Evolutionary conservation across 2,888 invertebrate genomes (phyloP).

Genomic region (Sepioteuthis lessoniana): DNA sequence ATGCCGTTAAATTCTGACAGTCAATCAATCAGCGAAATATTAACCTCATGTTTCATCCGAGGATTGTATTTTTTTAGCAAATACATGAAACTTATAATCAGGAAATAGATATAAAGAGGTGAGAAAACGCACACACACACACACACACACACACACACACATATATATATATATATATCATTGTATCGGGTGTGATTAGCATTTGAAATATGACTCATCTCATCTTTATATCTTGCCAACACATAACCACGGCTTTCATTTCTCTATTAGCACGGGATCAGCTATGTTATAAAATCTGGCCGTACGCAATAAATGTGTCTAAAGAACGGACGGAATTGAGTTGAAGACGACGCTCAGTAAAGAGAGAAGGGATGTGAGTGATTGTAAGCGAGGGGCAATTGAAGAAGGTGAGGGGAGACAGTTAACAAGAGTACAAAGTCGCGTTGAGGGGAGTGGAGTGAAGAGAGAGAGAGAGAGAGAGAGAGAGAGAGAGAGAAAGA

Average conservation of each 20-base stretch:
- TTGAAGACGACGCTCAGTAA: background rate
- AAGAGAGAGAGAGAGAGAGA: too few species aligned
- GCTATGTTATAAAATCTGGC: background rate
- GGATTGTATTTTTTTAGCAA: too few species aligned
- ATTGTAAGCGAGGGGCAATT: background rate
- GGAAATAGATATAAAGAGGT: too few species aligned
- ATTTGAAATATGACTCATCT: conserved; percentile 9
- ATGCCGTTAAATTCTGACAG: too few species aligned
- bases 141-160: too few species aligned
- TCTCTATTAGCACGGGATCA: background rate
- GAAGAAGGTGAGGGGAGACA: background rate
- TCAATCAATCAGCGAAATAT: too few species aligned
- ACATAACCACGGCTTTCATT: background rate
- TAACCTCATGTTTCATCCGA: too few species aligned
- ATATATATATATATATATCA: background rate
- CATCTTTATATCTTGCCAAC: background rate
- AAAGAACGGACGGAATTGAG: background rate
- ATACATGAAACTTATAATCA: too few species aligned
- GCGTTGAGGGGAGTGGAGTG: too few species aligned
- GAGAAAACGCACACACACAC: too few species aligned
- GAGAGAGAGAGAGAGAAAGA: background rate
- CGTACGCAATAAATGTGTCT: background rate
- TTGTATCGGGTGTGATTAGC: background rate
- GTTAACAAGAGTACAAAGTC: too few species aligned
- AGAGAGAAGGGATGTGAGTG: background rate